Percentiles rank a stretch among this genome's conserved stretches.
Evolutionary conservation across 2,113 vertebrate species (phyloP).

Genomic region (Podarcis muralis): DNA sequence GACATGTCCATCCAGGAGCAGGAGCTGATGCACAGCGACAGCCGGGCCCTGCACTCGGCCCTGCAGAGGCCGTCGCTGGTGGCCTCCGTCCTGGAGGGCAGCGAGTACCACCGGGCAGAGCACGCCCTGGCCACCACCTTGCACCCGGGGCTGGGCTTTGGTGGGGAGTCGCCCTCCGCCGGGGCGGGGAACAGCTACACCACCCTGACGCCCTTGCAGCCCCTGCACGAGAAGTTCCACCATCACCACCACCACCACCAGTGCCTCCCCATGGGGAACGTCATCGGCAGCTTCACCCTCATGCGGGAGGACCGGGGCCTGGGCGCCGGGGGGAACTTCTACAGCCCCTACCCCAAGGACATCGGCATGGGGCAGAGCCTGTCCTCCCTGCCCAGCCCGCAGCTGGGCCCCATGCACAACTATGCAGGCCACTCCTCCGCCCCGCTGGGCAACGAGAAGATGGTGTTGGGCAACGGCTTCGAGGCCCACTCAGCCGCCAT

Average conservation of each 20-base stretch:
- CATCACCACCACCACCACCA: slow-evolving; percentile 71
- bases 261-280: slow-evolving; percentile 82
- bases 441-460: slow-evolving; percentile 75
- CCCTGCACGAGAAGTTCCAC: slow-evolving; percentile 83
- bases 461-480: slow-evolving; percentile 74
- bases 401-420: slow-evolving; percentile 44
- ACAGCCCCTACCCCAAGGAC: slow-evolving; percentile 83
- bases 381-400: slow-evolving; percentile 72
- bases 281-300: slow-evolving; percentile 85
- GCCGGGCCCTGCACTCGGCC: slow-evolving; percentile 78
- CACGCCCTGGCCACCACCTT: slow-evolving; percentile 75
- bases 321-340: slow-evolving; percentile 76
- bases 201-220: slow-evolving; percentile 82
- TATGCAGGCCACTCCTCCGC: slow-evolving; percentile 68
- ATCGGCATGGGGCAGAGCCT: slow-evolving; percentile 78
- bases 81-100: slow-evolving; percentile 61
- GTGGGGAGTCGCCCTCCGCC: slow-evolving; percentile 80
- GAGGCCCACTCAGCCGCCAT: slow-evolving; percentile 77
- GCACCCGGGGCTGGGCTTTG: slow-evolving; percentile 81
- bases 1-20: slow-evolving; percentile 83
- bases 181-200: slow-evolving; percentile 81
- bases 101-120: slow-evolving; percentile 77
- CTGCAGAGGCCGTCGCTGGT: slow-evolving; percentile 81
- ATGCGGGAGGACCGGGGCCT: slow-evolving; percentile 83
- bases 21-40: slow-evolving; percentile 79